Evolutionary conservation across 2,888 invertebrate species (phyloP).

Genomic region (Hirtodrosophila duncani): DNA sequence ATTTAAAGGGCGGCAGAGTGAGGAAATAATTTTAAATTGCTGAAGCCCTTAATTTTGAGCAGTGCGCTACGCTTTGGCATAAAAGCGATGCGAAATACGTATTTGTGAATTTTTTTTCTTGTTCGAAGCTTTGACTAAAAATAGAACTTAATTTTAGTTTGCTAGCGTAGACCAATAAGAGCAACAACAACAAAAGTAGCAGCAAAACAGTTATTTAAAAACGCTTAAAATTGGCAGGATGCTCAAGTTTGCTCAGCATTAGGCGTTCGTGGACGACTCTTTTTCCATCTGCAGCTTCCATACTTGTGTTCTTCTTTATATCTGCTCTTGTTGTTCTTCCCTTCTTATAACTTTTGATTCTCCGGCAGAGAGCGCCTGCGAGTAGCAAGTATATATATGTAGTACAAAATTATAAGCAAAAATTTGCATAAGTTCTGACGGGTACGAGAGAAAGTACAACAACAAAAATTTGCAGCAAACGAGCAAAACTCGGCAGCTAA

Average conservation of each 20-base stretch:
- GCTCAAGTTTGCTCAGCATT: slow-evolving; percentile 25
- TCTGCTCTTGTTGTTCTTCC: not conserved
- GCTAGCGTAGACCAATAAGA: slow-evolving; percentile 4
- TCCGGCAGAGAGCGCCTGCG: no score
- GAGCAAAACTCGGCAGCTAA: slow-evolving; percentile 15
- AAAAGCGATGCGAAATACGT: slow-evolving; percentile 54
- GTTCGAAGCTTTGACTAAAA: slow-evolving; percentile 26
- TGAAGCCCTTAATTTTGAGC: slow-evolving; percentile 24
- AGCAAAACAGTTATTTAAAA: slow-evolving; percentile 50
- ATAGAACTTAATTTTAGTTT: slow-evolving; percentile 49
- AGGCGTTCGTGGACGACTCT: no score
- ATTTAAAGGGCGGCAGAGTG: slow-evolving; percentile 51
- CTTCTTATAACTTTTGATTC: slow-evolving; percentile 47
- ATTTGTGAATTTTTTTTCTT: slow-evolving; percentile 20
- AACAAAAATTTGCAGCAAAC: slow-evolving; percentile 17
- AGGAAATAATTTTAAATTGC: slow-evolving; percentile 58
- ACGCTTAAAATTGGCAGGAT: slow-evolving; percentile 64
- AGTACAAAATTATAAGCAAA: slow-evolving; percentile 40
- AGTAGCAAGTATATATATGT: no score
- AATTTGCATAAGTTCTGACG: slow-evolving; percentile 62
- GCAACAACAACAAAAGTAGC: slow-evolving; percentile 1
- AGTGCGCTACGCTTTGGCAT: slow-evolving; percentile 7
- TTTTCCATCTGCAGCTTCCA: no score
- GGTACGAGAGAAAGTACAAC: slow-evolving; percentile 15
- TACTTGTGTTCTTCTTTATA: not conserved